These are phyloP conservation scores for Cottus gobio DNA, from an alignment of 2,113 vertebrate species.

Conservation along the genomic window DNA sequence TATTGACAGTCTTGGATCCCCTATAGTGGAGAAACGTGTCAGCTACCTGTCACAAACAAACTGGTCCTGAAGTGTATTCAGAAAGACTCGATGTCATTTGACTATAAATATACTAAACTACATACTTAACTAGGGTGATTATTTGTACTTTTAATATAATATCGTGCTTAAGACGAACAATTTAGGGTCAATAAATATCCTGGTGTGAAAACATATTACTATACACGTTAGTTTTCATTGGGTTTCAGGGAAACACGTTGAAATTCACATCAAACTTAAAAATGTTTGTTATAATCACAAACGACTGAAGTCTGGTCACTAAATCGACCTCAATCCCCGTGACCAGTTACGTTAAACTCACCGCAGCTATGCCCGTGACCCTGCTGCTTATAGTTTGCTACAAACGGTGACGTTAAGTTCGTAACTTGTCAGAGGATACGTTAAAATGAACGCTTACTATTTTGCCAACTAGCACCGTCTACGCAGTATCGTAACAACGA, in stretches of 20 bases:
- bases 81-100: accelerated
- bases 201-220: neutral
- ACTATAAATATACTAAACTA: neutral
- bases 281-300: neutral
- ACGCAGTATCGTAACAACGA: constrained; percentile 1
- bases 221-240: neutral
- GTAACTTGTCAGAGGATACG: neutral
- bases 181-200: neutral
- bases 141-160: neutral
- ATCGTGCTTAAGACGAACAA: neutral
- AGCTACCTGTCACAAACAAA: neutral
- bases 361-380: too few species aligned
- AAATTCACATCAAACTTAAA: too few species aligned
- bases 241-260: neutral
- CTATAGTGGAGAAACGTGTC: neutral
- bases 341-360: too few species aligned
- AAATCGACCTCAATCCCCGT: neutral
- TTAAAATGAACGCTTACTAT: neutral
- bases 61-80: neutral
- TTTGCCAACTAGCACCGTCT: neutral
- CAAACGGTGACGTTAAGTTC: neutral
- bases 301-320: neutral
- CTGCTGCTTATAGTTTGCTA: neutral
- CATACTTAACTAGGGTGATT: accelerated
- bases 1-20: neutral